Conservation (phyloP, 2,888 invertebrate genomes). For the Siphlonurus alternatus region DNA sequence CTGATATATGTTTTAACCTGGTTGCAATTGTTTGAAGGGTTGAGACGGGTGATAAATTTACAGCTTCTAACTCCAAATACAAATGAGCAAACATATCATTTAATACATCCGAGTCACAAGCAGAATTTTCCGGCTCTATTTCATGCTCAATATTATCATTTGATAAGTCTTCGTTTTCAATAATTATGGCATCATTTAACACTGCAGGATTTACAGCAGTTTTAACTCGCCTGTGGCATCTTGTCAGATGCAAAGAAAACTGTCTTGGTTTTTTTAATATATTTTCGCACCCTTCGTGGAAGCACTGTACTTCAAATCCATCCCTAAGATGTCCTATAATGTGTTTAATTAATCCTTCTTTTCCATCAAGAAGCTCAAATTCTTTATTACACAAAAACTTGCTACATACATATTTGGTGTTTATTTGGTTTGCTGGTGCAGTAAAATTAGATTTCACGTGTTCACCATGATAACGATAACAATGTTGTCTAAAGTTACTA, state of each 20-base stretch:
- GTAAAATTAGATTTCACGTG: background rate
- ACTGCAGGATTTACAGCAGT: no score
- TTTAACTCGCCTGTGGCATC: background rate
- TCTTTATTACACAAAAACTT: background rate
- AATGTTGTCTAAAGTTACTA: background rate
- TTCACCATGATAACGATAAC: background rate
- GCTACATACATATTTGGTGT: background rate
- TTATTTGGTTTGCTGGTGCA: background rate
- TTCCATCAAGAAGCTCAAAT: no score
- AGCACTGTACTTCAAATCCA: no score
- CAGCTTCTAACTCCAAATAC: background rate
- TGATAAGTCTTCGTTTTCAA: no score
- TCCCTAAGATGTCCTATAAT: background rate
- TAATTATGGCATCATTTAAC: background rate
- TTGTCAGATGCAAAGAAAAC: no score
- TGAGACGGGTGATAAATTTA: background rate
- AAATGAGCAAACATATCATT: background rate
- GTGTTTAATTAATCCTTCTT: no score
- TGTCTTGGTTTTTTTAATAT: no score
- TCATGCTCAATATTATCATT: no score
- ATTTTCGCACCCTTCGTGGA: no score
- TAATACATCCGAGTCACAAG: no score
- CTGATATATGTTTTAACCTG: background rate
- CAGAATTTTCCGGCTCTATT: no score
- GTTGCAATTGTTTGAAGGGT: background rate